Evolutionary conservation across 2,797 vertebrate genomes (phyloP), one percentile per base, ranked within the genome.

Genomic region (Chelidonichthys spinosus): DNA sequence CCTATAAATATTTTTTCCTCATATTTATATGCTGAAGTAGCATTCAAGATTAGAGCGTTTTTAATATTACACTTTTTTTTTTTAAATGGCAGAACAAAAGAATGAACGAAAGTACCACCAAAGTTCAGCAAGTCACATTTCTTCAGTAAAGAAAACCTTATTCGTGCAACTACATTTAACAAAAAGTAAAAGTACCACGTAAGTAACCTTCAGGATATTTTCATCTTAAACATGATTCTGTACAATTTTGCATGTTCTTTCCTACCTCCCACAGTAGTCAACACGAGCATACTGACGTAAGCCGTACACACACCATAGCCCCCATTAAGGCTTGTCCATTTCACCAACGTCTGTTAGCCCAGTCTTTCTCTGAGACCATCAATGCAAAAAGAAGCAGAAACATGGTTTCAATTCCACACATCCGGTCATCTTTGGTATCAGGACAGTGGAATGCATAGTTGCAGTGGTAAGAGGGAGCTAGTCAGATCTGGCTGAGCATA

Each of bases 361-460:
- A 85, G 83, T 90, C 78, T 86, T 81, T 86, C 72, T 83, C 74
- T 81, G 82, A 82, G 83, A 89, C 79, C 71, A 69, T 85, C 87
- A 85, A 91, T 88, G 89, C 87, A 89, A 90, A 91, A 92, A 83
- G 78, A 89, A 92, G 13, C 10, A 11, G 89, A 90, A 90, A 89
- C 82, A 76, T 68, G 71, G 79, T 87, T 92, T 76, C 72, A 90
- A 92, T 94, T 95, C 94, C 93, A 94, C 93, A 89, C 72, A 85
- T 94, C 94, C 92, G 74, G 88, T 94, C 90, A 95, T 97, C 96
- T 98, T 97, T 98, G 97, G 97, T 97, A 95, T 96, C 94, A 90
- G 93, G 90, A 96, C 94, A 94, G 94, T 93, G 96, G 95, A 96
- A 95, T 97, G 96, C 96, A 97, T 97, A 96, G 96, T 96, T 95